Evolutionary conservation across 2,888 invertebrate species (phyloP).

Genomic region (Gastracanthus pulcherrimus): DNA sequence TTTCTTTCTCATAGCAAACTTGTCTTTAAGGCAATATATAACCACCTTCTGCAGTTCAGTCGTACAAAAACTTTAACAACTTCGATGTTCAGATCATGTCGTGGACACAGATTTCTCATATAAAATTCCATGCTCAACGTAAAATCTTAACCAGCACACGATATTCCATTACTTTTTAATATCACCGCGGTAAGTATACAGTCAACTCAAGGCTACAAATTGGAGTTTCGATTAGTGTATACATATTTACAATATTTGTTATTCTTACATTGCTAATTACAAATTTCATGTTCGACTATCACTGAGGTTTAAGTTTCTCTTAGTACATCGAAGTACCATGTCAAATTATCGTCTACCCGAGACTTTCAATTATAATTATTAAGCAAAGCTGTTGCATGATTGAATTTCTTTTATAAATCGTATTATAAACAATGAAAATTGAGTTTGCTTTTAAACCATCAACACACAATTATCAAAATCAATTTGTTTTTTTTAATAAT

Average conservation of each 20-base stretch:
- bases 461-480: slow-evolving; percentile 55
- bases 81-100: slow-evolving; percentile 45
- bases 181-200: slow-evolving; percentile 65
- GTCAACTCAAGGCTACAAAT: slow-evolving; percentile 43
- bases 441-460: slow-evolving; percentile 43
- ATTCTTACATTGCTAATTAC: slow-evolving; percentile 36
- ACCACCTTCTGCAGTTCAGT: slow-evolving; percentile 30
- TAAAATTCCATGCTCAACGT: slow-evolving; percentile 38
- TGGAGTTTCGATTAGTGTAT: slow-evolving; percentile 42
- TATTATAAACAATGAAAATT: background rate
- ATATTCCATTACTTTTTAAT: slow-evolving; percentile 60
- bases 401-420: background rate
- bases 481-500: slow-evolving; percentile 29
- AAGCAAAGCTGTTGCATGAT: slow-evolving; percentile 11
- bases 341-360: slow-evolving; percentile 6
- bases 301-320: slow-evolving; percentile 21
- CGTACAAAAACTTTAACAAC: slow-evolving; percentile 30
- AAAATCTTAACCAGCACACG: slow-evolving; percentile 39
- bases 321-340: slow-evolving; percentile 18
- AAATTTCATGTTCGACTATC: slow-evolving; percentile 45
- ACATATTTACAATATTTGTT: slow-evolving; percentile 49
- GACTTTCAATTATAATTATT: slow-evolving; percentile 25
- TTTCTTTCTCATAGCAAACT: slow-evolving; percentile 28
- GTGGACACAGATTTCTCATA: slow-evolving; percentile 16
- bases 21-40: slow-evolving; percentile 45